phyloP scores from a whole-genome alignment of 2,888 invertebrate species.

The Cryptocheilus praepositus region DNA sequence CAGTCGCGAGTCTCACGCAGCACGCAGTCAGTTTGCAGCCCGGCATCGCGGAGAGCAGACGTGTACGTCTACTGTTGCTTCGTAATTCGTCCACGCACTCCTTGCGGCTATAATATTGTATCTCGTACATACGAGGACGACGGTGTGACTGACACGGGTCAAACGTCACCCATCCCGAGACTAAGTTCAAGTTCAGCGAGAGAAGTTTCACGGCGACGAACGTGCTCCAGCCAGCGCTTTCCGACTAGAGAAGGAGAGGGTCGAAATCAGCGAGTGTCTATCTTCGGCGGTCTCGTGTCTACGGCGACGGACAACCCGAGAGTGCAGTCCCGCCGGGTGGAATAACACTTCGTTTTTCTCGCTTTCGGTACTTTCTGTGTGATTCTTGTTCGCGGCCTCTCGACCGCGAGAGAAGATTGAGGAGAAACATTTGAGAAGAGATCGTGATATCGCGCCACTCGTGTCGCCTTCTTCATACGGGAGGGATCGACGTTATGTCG shows the following conservation, averaged over 20 bases:
- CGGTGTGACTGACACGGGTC: no score
- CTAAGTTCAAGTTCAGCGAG: no score
- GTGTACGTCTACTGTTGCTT: constrained; percentile 30
- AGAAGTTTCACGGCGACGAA: no score
- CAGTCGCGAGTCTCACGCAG: constrained; percentile 63
- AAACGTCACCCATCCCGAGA: no score
- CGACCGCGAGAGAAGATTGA: neutral
- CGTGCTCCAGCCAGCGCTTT: no score
- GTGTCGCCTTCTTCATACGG: no score
- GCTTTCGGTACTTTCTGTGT: neutral
- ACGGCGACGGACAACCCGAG: neutral
- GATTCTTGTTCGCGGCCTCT: constrained; percentile 5
- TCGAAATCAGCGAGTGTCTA: neutral
- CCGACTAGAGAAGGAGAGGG: no score
- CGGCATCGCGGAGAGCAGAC: constrained; percentile 62
- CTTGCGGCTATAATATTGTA: no score
- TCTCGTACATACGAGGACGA: no score
- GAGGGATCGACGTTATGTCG: constrained; percentile 28
- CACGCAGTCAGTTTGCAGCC: constrained; percentile 66
- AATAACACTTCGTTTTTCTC: neutral
- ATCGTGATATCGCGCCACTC: neutral
- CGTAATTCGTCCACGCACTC: no score
- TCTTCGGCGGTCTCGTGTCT: neutral
- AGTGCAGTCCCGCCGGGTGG: neutral
- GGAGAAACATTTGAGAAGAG: constrained; percentile 6